Evolutionary conservation across 2,797 vertebrate species (phyloP).

Genomic region (Gymnoscopelus microlampas): DNA sequence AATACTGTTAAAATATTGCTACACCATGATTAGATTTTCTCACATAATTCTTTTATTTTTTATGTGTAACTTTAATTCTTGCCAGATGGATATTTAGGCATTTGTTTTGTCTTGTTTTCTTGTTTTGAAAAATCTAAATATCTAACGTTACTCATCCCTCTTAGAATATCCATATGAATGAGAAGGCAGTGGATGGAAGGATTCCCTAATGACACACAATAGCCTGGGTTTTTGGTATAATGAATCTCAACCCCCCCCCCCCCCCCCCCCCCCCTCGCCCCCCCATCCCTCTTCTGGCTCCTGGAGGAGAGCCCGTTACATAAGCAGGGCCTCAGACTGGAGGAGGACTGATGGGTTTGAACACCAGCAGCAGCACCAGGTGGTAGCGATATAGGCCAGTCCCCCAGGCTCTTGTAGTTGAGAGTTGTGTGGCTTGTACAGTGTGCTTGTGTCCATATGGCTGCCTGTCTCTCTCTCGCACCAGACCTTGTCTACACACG

Average conservation of each 20-base stretch:
- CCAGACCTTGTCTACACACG: slow-evolving; percentile 77
- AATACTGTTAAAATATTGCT: slow-evolving; percentile 56
- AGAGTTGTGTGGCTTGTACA: slow-evolving; percentile 91
- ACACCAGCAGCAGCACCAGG: slow-evolving; percentile 82
- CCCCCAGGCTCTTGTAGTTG: slow-evolving; percentile 92
- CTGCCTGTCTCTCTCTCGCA: slow-evolving; percentile 85
- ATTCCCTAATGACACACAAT: slow-evolving; percentile 56
- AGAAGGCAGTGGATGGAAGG: slow-evolving; percentile 41
- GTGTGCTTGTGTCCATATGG: slow-evolving; percentile 92
- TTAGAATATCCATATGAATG: slow-evolving; percentile 49
- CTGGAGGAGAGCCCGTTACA: slow-evolving; percentile 24
- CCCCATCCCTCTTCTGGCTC: slow-evolving; percentile 11
- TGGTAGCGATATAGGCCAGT: slow-evolving; percentile 92
- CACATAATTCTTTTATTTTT: slow-evolving; percentile 35
- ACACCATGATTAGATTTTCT: slow-evolving; percentile 36
- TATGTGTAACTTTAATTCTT: slow-evolving; percentile 30
- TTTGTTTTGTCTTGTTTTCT: no score
- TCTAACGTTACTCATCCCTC: slow-evolving; percentile 28
- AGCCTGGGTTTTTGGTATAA: slow-evolving; percentile 56
- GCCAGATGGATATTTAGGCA: slow-evolving; percentile 31
- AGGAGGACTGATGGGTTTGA: slow-evolving; percentile 46
- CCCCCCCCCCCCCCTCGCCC: no score
- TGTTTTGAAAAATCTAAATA: no score
- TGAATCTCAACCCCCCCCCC: slow-evolving; percentile 58
- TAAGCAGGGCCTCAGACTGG: slow-evolving; percentile 43